Conservation (phyloP, 2,888 invertebrate species). For the Nomada ruficornis region DNA sequence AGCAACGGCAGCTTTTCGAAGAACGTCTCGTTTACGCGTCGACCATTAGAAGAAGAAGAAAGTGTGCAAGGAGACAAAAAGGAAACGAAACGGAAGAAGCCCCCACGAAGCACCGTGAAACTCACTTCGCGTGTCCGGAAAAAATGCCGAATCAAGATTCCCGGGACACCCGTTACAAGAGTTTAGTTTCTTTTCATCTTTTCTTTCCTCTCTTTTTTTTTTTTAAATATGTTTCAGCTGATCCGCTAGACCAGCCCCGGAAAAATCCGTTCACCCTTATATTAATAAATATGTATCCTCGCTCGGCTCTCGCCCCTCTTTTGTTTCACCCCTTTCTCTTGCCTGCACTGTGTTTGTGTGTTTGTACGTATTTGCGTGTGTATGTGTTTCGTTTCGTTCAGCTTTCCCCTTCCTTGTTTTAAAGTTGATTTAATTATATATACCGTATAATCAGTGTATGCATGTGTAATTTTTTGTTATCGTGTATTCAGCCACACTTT, state of each 20-base stretch:
- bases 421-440: slow-evolving; percentile 61
- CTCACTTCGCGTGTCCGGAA: slow-evolving; percentile 35
- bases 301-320: slow-evolving; percentile 38
- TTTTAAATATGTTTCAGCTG: slow-evolving; percentile 5
- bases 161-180: slow-evolving; percentile 51
- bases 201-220: neutral
- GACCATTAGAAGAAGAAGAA: slow-evolving; percentile 45
- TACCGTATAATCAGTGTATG: slow-evolving; percentile 53
- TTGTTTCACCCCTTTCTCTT: neutral
- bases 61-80: slow-evolving; percentile 28
- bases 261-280: slow-evolving; percentile 37
- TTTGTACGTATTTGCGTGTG: neutral
- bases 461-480: slow-evolving; percentile 13
- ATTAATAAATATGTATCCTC: slow-evolving; percentile 40
- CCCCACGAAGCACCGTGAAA: slow-evolving; percentile 64
- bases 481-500: slow-evolving; percentile 21
- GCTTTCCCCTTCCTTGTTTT: slow-evolving; percentile 35
- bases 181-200: slow-evolving; percentile 1
- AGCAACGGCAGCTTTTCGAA: slow-evolving; percentile 11
- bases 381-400: neutral
- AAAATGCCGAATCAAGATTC: slow-evolving; percentile 36
- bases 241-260: slow-evolving; percentile 28
- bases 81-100: slow-evolving; percentile 51
- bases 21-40: slow-evolving; percentile 37
- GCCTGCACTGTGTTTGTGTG: neutral